Base-by-base conservation (phyloP, 2,888 invertebrate genomes). In the Brassicogethes aeneus region DNA sequence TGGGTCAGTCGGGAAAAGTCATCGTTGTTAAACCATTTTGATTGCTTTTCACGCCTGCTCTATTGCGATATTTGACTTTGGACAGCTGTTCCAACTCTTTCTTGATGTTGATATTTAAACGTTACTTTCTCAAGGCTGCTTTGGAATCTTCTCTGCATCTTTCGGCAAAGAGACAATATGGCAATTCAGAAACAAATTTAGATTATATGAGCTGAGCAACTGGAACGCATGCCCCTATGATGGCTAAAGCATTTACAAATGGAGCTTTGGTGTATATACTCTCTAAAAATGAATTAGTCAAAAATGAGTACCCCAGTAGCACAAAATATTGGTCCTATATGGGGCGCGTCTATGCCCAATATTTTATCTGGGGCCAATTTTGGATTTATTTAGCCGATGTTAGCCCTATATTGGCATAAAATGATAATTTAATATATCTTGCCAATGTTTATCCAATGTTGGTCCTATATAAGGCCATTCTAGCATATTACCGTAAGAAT, bases 21-120 rank as follows among this genome's bases (percentile, higher is more conserved):
- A 68, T 65, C 12, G 68, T 67, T 7, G 63, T 47, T 5, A 66
- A 38, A 7, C 64, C 68, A 50, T 64, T 67, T 3, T 65, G 49
- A 45, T 67, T 67, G 46, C 66, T 62, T 42, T 59, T 57, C 2
- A 62, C 58, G 56, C 17, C 62, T 46, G 7, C 67, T 66, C 37
- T 53, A 51, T 50, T 68, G 66, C n/a, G 56, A 51, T 37, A 58
- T 56, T 42, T 68, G 67, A 38, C 66, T 46, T 39, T 58, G 57
- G 1, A 67, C 64, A 1, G 65, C 64, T 1, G 52, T 23, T 56
- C 53, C 10, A 66, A 40, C 48, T 68, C 66, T 36, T 61, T 62
- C 13, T 64, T 62, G 2, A 66, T 54, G 40, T 66, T 53, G 3
- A 48, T 45, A 12, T 42, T 49, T 3, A 51, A 53, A 32, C 64